Evolutionary conservation across 2,888 invertebrate species (phyloP), one percentile per base, ranked within the genome.

Genomic region (Drepanosiphum platanoidis): DNA sequence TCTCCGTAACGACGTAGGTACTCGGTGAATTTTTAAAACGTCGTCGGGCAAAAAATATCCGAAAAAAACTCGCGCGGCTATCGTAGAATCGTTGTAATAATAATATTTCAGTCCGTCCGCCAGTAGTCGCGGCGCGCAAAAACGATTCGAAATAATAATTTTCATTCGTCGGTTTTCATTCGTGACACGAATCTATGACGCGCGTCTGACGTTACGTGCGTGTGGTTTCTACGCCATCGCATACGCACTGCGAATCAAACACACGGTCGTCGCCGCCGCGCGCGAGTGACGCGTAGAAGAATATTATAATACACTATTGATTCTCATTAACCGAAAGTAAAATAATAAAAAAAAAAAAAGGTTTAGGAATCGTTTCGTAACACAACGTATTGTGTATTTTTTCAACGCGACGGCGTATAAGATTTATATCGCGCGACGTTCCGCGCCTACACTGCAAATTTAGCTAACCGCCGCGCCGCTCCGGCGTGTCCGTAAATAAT

Each of bases 121-220:
- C n/a, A n/a, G n/a, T n/a, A 42, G 42, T 42, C 42, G 27, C 61
- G 13, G 22, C 13, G 13, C n/a, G n/a, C 70, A 70, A 58, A 30
- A n/a, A n/a, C n/a, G 34, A 52, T 80, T 58, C 13, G 22, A 18
- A 3, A 52, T 13, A 46, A 22, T 36, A 27, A 80, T 36, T 34
- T 52, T 70, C 68, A n/a, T 86, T 71, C 39, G 22, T 61, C n/a
- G n/a, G 9, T 34, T n/a, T 39, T 58, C 39, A 15, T 71, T 58
- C 71, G 71, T 71, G 58, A 39, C 81, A n/a, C 22, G 81, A 58
- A 81, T 81, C 27, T n/a, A 71, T 71, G 52, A 81, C 36, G 39
- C 81, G 66, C 3, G 30, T 39, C n/a, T 61, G 81, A 58, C 81
- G 71, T 81, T 81, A 58, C 15, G 22, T 8, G 30, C 58, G 11